A percentile compares a stretch with the other conserved stretches of the same genome.
phyloP scores from a whole-genome alignment of 2,888 invertebrate species.

The Muschampia plurimacula region DNA sequence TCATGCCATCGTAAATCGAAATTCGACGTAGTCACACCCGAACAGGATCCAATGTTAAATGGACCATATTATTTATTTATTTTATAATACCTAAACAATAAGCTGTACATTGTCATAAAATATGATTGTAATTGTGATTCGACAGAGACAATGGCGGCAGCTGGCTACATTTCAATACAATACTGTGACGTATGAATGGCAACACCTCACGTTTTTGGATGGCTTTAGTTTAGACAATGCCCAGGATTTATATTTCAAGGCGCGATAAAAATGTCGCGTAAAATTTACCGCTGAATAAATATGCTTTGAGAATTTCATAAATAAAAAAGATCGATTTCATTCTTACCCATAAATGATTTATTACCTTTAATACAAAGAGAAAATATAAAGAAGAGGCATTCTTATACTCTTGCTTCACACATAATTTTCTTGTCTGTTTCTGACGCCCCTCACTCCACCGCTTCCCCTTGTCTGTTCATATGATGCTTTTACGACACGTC shows the following conservation, averaged over 20 bases:
- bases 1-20: not conserved
- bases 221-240: not conserved
- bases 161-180: constrained; percentile 3
- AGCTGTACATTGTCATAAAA: not conserved
- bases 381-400: too few relatives aligned
- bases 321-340: too few relatives aligned
- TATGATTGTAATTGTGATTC: not conserved
- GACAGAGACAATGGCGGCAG: not conserved
- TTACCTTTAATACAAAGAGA: too few relatives aligned
- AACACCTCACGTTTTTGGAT: not conserved
- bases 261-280: not conserved
- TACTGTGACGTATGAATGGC: constrained; percentile 10
- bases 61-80: not conserved
- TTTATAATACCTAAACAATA: not conserved
- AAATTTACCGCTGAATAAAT: not conserved
- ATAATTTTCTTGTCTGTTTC: too few relatives aligned
- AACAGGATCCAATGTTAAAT: not conserved
- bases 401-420: too few relatives aligned
- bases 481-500: too few relatives aligned
- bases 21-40: not conserved
- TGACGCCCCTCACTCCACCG: too few relatives aligned
- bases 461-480: too few relatives aligned
- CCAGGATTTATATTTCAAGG: too few relatives aligned
- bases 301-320: not conserved
- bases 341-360: too few relatives aligned